Percentiles rank a stretch among this genome's conserved stretches.
Evolutionary conservation across 2,113 vertebrate species (phyloP).

Genomic region (Regulus satrapa): DNA sequence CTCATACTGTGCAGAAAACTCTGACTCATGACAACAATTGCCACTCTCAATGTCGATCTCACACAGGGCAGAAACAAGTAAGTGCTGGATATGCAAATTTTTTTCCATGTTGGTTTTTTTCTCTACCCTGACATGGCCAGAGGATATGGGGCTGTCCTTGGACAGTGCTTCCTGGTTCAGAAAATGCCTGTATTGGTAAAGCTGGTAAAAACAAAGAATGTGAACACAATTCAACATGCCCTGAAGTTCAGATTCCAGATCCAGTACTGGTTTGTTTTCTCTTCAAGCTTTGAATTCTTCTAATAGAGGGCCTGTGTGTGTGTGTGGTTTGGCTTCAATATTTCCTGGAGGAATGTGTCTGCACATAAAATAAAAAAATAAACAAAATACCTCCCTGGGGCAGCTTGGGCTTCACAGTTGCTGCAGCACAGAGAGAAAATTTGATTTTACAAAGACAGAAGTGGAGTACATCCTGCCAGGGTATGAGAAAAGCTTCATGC

Average conservation of each 20-base stretch:
- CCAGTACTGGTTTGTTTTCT: not conserved
- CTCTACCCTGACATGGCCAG: not conserved
- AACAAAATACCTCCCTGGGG: slow-evolving; percentile 49
- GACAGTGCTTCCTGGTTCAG: not conserved
- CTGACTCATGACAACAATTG: not conserved
- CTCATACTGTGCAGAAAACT: not conserved
- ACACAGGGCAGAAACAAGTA: not conserved
- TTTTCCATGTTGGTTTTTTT: not conserved
- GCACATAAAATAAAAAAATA: too few species aligned
- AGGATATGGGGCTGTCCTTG: not conserved
- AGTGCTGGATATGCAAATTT: not conserved
- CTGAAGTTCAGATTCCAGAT: not conserved
- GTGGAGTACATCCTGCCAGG: not conserved
- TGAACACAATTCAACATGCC: not conserved
- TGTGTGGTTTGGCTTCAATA: slow-evolving; percentile 40
- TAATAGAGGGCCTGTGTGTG: not conserved
- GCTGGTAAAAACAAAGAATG: not conserved
- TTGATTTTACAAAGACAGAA: slow-evolving; percentile 37
- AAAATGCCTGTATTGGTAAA: not conserved
- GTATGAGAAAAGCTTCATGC: not conserved
- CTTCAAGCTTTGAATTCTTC: not conserved
- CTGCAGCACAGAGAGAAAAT: slow-evolving; percentile 22
- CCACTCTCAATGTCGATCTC: not conserved
- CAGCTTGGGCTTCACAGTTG: not conserved
- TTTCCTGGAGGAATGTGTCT: slow-evolving; percentile 58